phyloP scores from a whole-genome alignment of 2,888 invertebrate species.

The Microctonus hyperodae region DNA sequence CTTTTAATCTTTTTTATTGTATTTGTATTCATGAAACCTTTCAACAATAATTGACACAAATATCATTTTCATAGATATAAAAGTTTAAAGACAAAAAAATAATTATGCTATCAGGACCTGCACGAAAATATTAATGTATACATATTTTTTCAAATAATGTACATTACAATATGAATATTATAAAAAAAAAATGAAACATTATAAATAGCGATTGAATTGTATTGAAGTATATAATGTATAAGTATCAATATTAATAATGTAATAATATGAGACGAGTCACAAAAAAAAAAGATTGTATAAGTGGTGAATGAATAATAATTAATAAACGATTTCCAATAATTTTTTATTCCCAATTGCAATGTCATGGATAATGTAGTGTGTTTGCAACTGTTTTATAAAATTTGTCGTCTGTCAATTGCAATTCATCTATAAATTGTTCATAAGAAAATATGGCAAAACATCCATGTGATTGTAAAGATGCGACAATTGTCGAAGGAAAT shows the following conservation, averaged over 20 bases:
- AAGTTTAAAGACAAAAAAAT: conserved; percentile 30
- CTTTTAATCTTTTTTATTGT: conserved; percentile 9
- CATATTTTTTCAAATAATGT: conserved; percentile 59
- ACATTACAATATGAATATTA: conserved; percentile 55
- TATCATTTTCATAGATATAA: neutral
- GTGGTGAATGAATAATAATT: conserved; percentile 43
- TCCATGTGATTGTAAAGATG: conserved; percentile 45
- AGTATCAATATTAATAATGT: conserved; percentile 46
- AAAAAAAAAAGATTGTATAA: conserved; percentile 42
- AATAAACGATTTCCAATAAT: conserved; percentile 56
- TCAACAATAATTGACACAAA: neutral
- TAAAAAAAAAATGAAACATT: conserved; percentile 47
- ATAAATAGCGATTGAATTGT: conserved; percentile 27
- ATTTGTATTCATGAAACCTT: conserved; percentile 18
- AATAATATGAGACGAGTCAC: conserved; percentile 46
- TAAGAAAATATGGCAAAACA: neutral
- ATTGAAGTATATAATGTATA: conserved; percentile 35
- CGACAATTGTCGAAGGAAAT: conserved; percentile 48
- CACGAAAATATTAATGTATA: conserved; percentile 55
- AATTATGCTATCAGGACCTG: conserved; percentile 48
- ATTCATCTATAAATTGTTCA: neutral
- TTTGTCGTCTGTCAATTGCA: neutral
- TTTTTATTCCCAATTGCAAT: conserved; percentile 33
- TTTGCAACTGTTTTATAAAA: neutral
- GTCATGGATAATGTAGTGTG: conserved; percentile 29